These are phyloP conservation scores for Hyposoter didymator DNA, from an alignment of 2,888 invertebrate species.

Conservation along the genomic window DNA sequence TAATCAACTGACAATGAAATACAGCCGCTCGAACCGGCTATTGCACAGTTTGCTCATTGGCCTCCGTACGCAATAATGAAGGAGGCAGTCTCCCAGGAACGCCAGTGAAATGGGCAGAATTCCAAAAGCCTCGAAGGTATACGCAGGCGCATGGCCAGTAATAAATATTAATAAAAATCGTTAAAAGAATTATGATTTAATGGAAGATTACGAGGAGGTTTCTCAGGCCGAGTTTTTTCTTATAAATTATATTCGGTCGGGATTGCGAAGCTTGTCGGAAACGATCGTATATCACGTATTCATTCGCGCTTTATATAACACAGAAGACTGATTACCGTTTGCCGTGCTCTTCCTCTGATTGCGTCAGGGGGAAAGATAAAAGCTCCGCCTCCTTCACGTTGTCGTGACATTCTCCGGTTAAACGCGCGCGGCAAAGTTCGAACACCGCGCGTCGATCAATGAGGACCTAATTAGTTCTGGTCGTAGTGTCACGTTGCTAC, in stretches of 20 bases:
- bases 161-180: too few species aligned
- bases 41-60: too few species aligned
- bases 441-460: conserved; percentile 51
- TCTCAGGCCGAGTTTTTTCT: background rate
- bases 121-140: too few species aligned
- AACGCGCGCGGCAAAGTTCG: conserved; percentile 39
- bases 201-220: background rate
- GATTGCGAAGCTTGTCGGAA: background rate
- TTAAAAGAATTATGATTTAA: background rate
- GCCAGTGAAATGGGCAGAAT: too few species aligned
- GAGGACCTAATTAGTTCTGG: conserved; percentile 65
- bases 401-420: conserved; percentile 10
- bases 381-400: conserved; percentile 29
- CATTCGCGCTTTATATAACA: background rate
- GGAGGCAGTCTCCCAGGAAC: too few species aligned
- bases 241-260: background rate
- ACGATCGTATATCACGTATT: background rate
- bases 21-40: too few species aligned
- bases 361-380: background rate
- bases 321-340: conserved; percentile 30
- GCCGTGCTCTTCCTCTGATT: conserved; percentile 4
- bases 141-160: too few species aligned
- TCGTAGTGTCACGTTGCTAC: conserved; percentile 30
- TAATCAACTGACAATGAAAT: too few species aligned
- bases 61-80: too few species aligned